Conservation (phyloP, 1,140 invertebrate genomes). For the Drosophila murphyi region DNA sequence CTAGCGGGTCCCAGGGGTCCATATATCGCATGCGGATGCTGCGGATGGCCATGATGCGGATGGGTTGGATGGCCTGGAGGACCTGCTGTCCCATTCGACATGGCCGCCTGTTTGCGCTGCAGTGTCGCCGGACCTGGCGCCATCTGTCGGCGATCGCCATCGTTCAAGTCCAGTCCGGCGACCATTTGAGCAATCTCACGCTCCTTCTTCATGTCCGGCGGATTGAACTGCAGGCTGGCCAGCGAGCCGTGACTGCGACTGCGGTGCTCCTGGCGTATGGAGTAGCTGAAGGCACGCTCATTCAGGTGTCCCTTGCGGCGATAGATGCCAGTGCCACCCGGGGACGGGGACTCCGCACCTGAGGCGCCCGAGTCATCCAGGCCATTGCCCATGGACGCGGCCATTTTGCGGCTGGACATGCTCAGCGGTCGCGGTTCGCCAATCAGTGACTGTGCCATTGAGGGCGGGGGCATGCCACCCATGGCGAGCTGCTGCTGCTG, state of each 20-base stretch:
- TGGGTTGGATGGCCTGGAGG: constrained; percentile 32
- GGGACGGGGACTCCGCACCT: constrained; percentile 89
- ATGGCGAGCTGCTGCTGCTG: constrained; percentile 67
- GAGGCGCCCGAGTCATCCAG: constrained; percentile 86
- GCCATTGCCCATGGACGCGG: constrained; percentile 86
- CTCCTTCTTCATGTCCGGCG: constrained; percentile 93
- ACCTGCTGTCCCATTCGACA: constrained; percentile 53
- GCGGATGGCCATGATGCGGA: constrained; percentile 31
- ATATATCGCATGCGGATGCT: constrained; percentile 71
- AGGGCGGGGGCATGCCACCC: constrained; percentile 57
- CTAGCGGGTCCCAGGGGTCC: constrained; percentile 68
- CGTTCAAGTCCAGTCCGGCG: constrained; percentile 92
- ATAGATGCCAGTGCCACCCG: constrained; percentile 94
- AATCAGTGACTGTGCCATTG: constrained; percentile 71
- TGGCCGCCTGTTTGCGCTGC: constrained; percentile 66
- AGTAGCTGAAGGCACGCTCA: constrained; percentile 96
- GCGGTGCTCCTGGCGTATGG: constrained; percentile 95
- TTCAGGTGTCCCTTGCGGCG: constrained; percentile 96
- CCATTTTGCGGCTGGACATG: constrained; percentile 85
- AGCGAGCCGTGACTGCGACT: constrained; percentile 95
- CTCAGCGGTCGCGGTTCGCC: constrained; percentile 69
- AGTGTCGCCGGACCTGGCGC: constrained; percentile 56
- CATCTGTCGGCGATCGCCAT: constrained; percentile 81
- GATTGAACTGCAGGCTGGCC: constrained; percentile 93
- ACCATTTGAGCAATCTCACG: constrained; percentile 96